phyloP scores from a whole-genome alignment of 23 tunicate genomes.

The Trididemnum nubilum region DNA sequence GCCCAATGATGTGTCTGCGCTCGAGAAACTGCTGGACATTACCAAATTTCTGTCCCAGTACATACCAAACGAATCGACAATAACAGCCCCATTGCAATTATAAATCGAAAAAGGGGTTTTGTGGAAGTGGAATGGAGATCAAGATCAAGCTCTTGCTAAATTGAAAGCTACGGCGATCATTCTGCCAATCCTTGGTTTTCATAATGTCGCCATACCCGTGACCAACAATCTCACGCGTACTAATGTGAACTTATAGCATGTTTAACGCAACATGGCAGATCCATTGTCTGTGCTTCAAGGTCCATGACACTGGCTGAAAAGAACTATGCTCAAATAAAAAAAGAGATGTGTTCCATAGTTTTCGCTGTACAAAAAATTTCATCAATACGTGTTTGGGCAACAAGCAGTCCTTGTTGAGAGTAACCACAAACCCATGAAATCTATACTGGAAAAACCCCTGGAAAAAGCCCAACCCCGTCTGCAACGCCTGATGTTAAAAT shows the following conservation, averaged over 20 bases:
- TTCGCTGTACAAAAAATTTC: constrained; percentile 31
- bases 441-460: constrained; percentile 34
- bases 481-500: constrained; percentile 41
- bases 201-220: constrained; percentile 27
- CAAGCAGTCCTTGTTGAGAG: constrained; percentile 6
- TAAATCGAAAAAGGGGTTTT: constrained; percentile 5
- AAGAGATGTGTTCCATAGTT: constrained; percentile 35
- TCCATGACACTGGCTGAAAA: constrained; percentile 29
- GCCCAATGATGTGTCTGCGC: not conserved
- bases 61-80: constrained; percentile 32
- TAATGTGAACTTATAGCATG: constrained; percentile 34
- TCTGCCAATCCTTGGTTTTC: not conserved
- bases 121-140: constrained; percentile 19
- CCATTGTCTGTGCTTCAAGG: constrained; percentile 36
- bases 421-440: constrained; percentile 51
- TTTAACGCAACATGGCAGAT: constrained; percentile 10
- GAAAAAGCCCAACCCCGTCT: constrained; percentile 40
- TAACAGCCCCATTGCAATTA: constrained; percentile 29
- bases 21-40: not conserved
- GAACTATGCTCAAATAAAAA: constrained; percentile 43
- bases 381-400: constrained; percentile 28
- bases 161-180: constrained; percentile 1
- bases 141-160: constrained; percentile 1
- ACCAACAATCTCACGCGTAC: constrained; percentile 28
- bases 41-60: constrained; percentile 19